These are phyloP conservation scores for Macrochelys suwanniensis DNA, from an alignment of 2,797 vertebrate species.

Conservation along the genomic window DNA sequence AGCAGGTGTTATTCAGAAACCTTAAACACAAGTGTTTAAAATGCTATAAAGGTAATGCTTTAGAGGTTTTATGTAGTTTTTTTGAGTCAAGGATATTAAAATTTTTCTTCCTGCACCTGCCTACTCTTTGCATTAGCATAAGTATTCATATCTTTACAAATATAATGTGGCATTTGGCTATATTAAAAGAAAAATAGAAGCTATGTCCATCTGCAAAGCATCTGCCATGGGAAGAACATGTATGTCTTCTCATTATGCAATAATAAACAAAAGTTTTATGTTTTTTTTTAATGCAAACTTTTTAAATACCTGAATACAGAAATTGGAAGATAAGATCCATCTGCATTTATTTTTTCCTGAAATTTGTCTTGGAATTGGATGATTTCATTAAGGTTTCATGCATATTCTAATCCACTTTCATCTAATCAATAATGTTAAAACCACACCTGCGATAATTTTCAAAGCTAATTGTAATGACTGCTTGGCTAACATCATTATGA, in stretches of 20 bases:
- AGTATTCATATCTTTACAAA: constrained; percentile 72
- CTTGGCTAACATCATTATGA: not conserved
- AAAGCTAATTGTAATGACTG: not conserved
- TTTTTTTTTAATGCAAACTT: not conserved
- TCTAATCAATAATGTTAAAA: not conserved
- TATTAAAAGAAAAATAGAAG: constrained; percentile 50
- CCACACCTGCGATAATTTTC: not conserved
- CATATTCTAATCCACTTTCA: not conserved
- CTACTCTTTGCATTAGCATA: constrained; percentile 78
- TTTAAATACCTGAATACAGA: not conserved
- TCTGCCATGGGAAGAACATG: constrained; percentile 49
- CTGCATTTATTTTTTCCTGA: not conserved
- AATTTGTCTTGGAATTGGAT: not conserved
- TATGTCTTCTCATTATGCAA: not conserved
- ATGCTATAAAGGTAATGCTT: constrained; percentile 66
- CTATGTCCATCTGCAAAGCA: constrained; percentile 74
- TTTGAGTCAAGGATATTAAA: constrained; percentile 76
- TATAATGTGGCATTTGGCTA: constrained; percentile 50
- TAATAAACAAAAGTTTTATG: not conserved
- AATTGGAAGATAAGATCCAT: rapidly evolving
- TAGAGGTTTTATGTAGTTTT: constrained; percentile 69
- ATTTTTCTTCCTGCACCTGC: constrained; percentile 78
- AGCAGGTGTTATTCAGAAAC: constrained; percentile 77
- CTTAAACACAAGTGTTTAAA: constrained; percentile 67
- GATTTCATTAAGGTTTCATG: not conserved